Evolutionary conservation across 2,888 invertebrate species (phyloP).

Genomic region (Brachyptera putata): DNA sequence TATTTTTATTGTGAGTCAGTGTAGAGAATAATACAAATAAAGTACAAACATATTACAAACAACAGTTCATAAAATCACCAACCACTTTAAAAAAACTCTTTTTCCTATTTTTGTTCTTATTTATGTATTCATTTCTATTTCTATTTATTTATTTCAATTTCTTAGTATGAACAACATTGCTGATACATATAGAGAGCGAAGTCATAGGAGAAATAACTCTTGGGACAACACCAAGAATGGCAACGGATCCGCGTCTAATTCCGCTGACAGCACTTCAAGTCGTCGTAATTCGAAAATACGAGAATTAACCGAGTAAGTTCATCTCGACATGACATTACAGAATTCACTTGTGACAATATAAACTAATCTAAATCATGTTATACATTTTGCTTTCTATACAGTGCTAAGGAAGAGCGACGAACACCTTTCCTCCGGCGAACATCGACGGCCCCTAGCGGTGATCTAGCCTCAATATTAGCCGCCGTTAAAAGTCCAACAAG

Average conservation of each 20-base stretch:
- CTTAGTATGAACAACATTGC: conserved; percentile 39
- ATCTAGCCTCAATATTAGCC: conserved; percentile 1
- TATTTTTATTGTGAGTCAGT: too few species aligned
- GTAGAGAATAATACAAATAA: too few species aligned
- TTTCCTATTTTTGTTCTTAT: too few species aligned
- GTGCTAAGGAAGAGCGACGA: conserved; percentile 1
- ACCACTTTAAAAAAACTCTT: too few species aligned
- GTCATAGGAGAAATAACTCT: conserved; percentile 42
- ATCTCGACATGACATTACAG: not conserved
- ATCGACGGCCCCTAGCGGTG: conserved; percentile 16
- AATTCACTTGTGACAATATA: too few species aligned
- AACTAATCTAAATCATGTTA: too few species aligned
- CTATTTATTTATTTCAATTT: too few species aligned
- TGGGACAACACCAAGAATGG: conserved; percentile 41
- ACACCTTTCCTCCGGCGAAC: conserved; percentile 14
- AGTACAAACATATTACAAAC: too few species aligned
- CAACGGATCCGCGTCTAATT: conserved; percentile 31
- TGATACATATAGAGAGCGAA: conserved; percentile 42
- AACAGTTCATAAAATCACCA: too few species aligned
- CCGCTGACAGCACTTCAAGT: conserved; percentile 22
- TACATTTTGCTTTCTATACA: too few species aligned
- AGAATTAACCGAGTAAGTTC: conserved; percentile 30
- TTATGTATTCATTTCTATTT: too few species aligned
- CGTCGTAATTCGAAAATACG: conserved; percentile 30
- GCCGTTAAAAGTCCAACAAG: not conserved